phyloP scores from a whole-genome alignment of 1,140 invertebrate species.

The Magallana ariakensis region DNA sequence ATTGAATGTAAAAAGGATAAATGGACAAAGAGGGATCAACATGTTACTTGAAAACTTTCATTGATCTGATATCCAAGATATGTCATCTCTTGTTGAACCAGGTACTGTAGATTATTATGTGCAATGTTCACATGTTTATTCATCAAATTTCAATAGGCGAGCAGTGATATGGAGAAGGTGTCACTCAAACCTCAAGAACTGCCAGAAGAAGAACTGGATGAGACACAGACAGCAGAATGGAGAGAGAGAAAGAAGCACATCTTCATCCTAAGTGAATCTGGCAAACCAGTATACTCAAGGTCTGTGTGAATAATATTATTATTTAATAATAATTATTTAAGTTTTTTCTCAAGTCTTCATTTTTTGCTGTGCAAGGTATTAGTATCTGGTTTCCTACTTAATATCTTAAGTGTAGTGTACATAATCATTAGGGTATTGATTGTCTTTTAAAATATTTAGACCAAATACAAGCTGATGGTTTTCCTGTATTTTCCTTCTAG shows the following conservation, averaged over 20 bases:
- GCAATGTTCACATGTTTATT: too few relatives aligned
- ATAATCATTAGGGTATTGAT: background rate
- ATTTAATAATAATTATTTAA: too few relatives aligned
- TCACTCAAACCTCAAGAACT: conserved; percentile 63
- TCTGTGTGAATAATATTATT: conserved; percentile 73
- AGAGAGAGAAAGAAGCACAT: conserved; percentile 92
- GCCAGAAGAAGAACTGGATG: conserved; percentile 81
- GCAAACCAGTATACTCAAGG: conserved; percentile 97
- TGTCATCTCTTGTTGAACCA: too few relatives aligned
- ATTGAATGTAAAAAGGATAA: too few relatives aligned
- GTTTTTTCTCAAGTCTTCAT: background rate
- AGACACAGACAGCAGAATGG: conserved; percentile 84
- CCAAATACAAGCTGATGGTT: background rate
- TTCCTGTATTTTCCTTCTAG: conserved; percentile 72
- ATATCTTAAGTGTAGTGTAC: too few relatives aligned
- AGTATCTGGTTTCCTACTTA: too few relatives aligned
- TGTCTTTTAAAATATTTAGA: background rate
- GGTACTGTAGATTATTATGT: too few relatives aligned
- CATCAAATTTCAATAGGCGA: background rate
- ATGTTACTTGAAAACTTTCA: too few relatives aligned
- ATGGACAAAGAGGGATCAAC: too few relatives aligned
- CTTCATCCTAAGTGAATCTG: conserved; percentile 95
- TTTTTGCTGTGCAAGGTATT: too few relatives aligned
- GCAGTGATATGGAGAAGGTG: conserved; percentile 37
- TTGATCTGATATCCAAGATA: too few relatives aligned